Evolutionary conservation across 2,797 vertebrate genomes (phyloP), one percentile per base, ranked within the genome.

Genomic region (Carapus acus): DNA sequence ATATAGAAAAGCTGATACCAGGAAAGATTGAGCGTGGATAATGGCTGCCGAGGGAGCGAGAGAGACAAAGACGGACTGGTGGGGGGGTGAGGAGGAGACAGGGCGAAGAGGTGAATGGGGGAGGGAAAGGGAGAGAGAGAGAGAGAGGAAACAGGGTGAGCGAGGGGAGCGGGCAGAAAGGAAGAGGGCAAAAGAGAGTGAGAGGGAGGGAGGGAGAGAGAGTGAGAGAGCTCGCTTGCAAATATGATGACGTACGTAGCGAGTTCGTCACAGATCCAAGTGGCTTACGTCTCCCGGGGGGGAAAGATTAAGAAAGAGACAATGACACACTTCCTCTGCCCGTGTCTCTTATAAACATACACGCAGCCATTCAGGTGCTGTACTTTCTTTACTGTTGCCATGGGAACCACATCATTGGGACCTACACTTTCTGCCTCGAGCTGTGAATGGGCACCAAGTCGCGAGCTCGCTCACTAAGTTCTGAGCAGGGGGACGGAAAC

Each of bases 351-450:
- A 27, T 5, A 4, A 27, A 51, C 34, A 40, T 14, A 54, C 36
- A 49, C 39, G 58, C 42, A 17, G 22, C 54, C 18, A 27, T 69
- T 79, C 73, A 84, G 81, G 81, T 86, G 69, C n/a, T n/a, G n/a
- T n/a, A n/a, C n/a, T n/a, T n/a, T 76, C 71, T 51, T 61, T 69
- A 29, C 61, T 58, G 84, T 87, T 87, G 69, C 80, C 81, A 87
- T 83, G 77, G 78, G 54, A 81, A 60, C 78, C 62, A 54, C 58
- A 20, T 65, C 54, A 60, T 64, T 46, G 57, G 69, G 67, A n/a
- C 79, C 73, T 67, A 81, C 71, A 45, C 77, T 64, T 36, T 23
- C 49, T 69, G 38, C 57, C 59, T 58, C 48, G 46, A 65, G 58
- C 63, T 59, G 29, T 43, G 41, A 36, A 38, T 20, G 24, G n/a